These are phyloP conservation scores for Ondatra zibethicus DNA, from an alignment of 2,113 vertebrate species.

Conservation along the genomic window DNA sequence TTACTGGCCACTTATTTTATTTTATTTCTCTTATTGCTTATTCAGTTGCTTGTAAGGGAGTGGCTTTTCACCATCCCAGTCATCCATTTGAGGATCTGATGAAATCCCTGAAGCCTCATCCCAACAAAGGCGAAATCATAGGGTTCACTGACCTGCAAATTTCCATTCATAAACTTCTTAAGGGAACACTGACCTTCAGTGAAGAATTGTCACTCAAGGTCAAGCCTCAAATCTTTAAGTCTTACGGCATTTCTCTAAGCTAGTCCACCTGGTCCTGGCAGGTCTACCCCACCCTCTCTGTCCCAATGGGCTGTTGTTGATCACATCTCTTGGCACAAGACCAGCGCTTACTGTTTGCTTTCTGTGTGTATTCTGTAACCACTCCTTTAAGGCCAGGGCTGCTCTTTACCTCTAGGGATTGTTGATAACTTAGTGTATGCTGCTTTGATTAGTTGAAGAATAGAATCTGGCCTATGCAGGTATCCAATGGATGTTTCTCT, in stretches of 20 bases:
- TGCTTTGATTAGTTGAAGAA: neutral
- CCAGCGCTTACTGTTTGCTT: neutral
- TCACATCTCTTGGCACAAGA: neutral
- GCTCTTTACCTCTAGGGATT: neutral
- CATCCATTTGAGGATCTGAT: neutral
- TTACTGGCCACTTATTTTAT: neutral
- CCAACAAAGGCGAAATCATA: neutral
- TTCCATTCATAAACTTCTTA: neutral
- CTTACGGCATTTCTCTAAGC: neutral
- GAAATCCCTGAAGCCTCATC: neutral
- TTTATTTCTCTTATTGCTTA: constrained; percentile 6
- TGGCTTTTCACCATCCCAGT: neutral
- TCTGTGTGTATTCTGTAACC: neutral
- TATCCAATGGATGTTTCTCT: neutral
- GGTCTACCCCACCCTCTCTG: rapidly evolving
- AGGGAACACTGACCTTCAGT: neutral
- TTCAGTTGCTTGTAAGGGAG: neutral
- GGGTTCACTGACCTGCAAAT: neutral
- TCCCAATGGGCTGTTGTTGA: neutral
- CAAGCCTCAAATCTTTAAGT: neutral
- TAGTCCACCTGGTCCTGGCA: neutral
- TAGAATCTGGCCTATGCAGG: neutral
- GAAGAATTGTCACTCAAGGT: constrained; percentile 25
- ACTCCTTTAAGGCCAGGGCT: neutral
- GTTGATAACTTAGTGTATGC: neutral